phyloP scores from a whole-genome alignment of 2,113 vertebrate genomes.

The Pyxicephalus adspersus region DNA sequence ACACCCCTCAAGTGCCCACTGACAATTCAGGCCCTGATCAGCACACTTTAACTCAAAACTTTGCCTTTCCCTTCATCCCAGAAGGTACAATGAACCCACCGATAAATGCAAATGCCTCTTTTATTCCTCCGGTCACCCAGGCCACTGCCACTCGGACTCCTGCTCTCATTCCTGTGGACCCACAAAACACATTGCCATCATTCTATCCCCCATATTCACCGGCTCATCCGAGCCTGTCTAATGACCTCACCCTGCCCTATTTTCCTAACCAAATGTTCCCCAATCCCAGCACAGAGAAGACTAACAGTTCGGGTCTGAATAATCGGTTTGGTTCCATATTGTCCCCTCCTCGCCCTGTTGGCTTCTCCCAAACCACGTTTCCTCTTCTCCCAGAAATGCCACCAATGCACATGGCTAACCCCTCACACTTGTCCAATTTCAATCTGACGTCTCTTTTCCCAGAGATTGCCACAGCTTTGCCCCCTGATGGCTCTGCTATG shows the following conservation, averaged over 20 bases:
- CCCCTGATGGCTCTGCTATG: slow-evolving; percentile 91
- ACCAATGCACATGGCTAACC: slow-evolving; percentile 92
- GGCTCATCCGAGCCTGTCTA: slow-evolving; percentile 93
- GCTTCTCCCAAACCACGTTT: slow-evolving; percentile 94
- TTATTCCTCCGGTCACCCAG: slow-evolving; percentile 94
- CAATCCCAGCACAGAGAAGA: slow-evolving; percentile 90
- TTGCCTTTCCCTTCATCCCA: slow-evolving; percentile 92
- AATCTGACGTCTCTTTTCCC: slow-evolving; percentile 96
- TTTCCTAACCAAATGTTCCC: slow-evolving; percentile 98
- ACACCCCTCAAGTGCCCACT: slow-evolving; percentile 82
- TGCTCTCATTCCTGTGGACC: slow-evolving; percentile 91
- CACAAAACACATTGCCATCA: slow-evolving; percentile 91
- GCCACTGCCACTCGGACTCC: slow-evolving; percentile 85
- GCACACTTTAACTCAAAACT: slow-evolving; percentile 89
- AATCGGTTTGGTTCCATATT: slow-evolving; percentile 97
- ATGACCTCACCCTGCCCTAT: slow-evolving; percentile 94
- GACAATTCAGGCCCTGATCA: slow-evolving; percentile 88
- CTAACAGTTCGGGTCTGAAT: slow-evolving; percentile 84
- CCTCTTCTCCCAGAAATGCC: slow-evolving; percentile 94
- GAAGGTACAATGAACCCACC: slow-evolving; percentile 94
- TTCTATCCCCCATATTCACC: slow-evolving; percentile 96
- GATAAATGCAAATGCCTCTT: slow-evolving; percentile 91
- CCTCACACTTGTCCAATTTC: slow-evolving; percentile 94
- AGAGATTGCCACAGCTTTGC: slow-evolving; percentile 94
- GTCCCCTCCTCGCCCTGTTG: slow-evolving; percentile 94